Conservation (phyloP, 2,797 vertebrate genomes). For the Luscinia luscinia region DNA sequence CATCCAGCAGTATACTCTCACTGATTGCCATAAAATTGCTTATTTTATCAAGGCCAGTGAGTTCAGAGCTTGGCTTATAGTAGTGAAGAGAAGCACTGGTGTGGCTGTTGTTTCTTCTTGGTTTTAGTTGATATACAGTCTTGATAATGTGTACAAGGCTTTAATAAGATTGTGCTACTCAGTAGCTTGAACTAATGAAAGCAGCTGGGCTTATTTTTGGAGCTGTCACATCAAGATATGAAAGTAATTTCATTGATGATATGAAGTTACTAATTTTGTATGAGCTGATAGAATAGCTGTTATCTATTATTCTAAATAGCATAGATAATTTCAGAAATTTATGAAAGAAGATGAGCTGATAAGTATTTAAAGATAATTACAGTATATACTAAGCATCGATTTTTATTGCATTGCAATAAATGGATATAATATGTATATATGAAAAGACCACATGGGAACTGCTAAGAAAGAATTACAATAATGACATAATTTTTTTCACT, state of each 20-base stretch:
- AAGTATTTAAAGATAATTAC: neutral
- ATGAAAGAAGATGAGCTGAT: neutral
- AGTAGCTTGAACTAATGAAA: constrained; percentile 22
- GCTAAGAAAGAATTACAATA: neutral
- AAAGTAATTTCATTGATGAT: neutral
- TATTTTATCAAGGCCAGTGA: neutral
- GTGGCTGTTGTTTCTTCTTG: neutral
- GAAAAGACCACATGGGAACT: neutral
- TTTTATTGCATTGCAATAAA: neutral
- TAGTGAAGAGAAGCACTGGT: neutral
- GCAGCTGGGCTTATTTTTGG: neutral
- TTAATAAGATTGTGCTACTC: constrained; percentile 11
- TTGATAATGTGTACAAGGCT: neutral
- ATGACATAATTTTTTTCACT: neutral
- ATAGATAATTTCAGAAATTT: constrained; percentile 6
- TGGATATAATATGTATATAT: neutral
- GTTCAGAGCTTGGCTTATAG: neutral
- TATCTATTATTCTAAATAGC: neutral
- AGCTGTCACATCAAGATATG: constrained; percentile 17
- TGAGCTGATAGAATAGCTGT: constrained; percentile 4
- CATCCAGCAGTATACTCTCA: neutral
- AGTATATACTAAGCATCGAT: neutral
- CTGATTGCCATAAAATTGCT: constrained; percentile 6
- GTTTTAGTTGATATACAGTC: neutral
- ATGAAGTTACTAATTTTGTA: constrained; percentile 9